Evolutionary conservation across 2,888 invertebrate species (phyloP), one percentile per base, ranked within the genome.

Genomic region (Leptarthrus brevirostris): DNA sequence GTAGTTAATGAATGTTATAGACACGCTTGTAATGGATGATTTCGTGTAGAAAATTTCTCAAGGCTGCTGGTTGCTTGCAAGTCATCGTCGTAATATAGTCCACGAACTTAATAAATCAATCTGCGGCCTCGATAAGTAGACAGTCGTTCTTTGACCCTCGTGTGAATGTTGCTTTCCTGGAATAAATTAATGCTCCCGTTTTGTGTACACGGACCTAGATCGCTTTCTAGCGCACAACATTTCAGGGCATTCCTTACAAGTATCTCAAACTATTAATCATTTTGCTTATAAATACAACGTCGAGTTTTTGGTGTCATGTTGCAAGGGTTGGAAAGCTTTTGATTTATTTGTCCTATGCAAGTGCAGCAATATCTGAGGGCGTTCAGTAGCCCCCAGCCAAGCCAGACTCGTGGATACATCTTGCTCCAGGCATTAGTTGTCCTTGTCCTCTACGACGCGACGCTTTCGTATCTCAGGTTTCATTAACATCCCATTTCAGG

Each of bases 31-130:
- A n/a, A 40, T 40, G n/a, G 3, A 6, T 8, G 8, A 40, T 40
- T 40, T 4, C 12, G n/a, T 12, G n/a, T 40, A 12, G 40, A 40
- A 3, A 40, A 2, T 12, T 40, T 30, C 40, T 6, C 20, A 36
- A 58, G 18, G 4, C 30, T 3, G 30, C 30, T 30, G 26, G 26
- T 34, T 56, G n/a, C 56, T 56, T 16, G 56, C 56, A 56, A 56
- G 16, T 56, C 56, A 56, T 56, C n/a, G 26, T 8, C 18, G 49
- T 49, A 49, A 18, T 18, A 49, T 18, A 56, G 30, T 26, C 56
- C 24, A 56, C 56, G 30, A 30, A 56, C 26, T 56, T 56, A 56
- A 56, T 56, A 56, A 56, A 56, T 56, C 56, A 56, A 56, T 56
- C 26, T 30, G 56, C 16, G 30, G 56, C 56, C 56, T 56, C 56